Conservation (phyloP, 2,888 invertebrate species). For the Argyresthia goedartella region DNA sequence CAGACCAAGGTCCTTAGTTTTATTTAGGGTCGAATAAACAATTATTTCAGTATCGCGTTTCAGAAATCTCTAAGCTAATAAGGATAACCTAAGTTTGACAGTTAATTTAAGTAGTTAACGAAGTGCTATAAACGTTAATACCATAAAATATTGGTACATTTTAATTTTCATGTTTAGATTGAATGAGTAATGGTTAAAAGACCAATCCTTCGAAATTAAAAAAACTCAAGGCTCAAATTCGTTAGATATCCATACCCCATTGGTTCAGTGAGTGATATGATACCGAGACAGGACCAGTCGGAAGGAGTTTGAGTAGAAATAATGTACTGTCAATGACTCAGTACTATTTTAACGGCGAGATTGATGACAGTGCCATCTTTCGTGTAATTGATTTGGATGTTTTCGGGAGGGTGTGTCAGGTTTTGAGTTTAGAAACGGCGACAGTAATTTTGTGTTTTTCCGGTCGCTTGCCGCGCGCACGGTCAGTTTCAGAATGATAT, state of each 20-base stretch:
- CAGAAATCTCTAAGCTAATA: too few species aligned
- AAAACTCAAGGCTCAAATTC: background rate
- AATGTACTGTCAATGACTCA: constrained; percentile 38
- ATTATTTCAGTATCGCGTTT: too few species aligned
- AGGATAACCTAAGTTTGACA: too few species aligned
- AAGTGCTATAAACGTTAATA: too few species aligned
- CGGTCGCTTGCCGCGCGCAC: background rate
- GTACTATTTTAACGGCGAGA: constrained; percentile 15
- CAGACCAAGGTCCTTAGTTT: too few species aligned
- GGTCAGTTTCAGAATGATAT: background rate
- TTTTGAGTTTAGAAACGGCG: constrained; percentile 5
- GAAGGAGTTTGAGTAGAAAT: constrained; percentile 31
- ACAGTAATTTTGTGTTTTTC: constrained; percentile 8
- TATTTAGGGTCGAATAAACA: too few species aligned
- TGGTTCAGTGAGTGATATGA: constrained; percentile 14
- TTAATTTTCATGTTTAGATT: too few species aligned
- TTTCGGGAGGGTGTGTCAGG: constrained; percentile 14
- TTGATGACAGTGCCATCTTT: constrained; percentile 29
- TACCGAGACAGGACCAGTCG: constrained; percentile 19
- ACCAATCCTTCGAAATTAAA: too few species aligned
- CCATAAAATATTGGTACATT: too few species aligned
- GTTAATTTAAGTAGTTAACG: too few species aligned
- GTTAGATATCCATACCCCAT: constrained; percentile 4
- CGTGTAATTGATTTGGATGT: constrained; percentile 41
- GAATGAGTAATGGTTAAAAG: too few species aligned